phyloP scores from a whole-genome alignment of 2,888 invertebrate species.

The Eilema sororculum region DNA sequence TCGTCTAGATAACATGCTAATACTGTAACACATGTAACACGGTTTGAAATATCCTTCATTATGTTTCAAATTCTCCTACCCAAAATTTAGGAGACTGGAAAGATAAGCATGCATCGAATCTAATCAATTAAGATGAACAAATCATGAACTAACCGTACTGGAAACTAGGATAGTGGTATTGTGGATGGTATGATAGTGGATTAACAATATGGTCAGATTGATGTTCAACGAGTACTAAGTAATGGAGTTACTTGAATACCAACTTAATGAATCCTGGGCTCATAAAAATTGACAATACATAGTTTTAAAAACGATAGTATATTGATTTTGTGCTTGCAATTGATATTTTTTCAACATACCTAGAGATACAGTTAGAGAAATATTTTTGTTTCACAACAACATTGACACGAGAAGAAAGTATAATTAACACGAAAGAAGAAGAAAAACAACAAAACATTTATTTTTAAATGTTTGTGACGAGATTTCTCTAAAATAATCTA shows the following conservation, averaged over 20 bases:
- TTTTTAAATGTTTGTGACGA: too few relatives aligned
- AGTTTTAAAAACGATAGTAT: too few relatives aligned
- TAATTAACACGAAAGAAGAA: too few relatives aligned
- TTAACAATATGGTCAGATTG: neutral
- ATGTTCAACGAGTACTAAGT: neutral
- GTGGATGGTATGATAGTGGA: neutral
- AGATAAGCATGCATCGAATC: conserved; percentile 7
- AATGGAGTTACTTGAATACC: neutral
- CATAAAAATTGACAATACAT: too few relatives aligned
- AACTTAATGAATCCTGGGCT: neutral
- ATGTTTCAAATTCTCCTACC: neutral
- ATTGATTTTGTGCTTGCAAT: too few relatives aligned
- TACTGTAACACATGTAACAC: neutral
- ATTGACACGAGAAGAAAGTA: too few relatives aligned
- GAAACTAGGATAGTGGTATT: neutral
- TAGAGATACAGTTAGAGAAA: too few relatives aligned
- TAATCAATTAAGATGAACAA: conserved; percentile 9
- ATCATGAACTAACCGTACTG: conserved; percentile 2
- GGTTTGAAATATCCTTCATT: neutral
- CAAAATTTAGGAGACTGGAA: conserved; percentile 5
- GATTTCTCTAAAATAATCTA: too few relatives aligned
- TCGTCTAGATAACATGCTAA: neutral
- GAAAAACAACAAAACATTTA: too few relatives aligned
- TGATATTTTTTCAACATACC: too few relatives aligned
- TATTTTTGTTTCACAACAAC: too few relatives aligned